These are phyloP conservation scores for Tethea ocularis DNA, from an alignment of 2,888 invertebrate genomes.

Conservation along the genomic window DNA sequence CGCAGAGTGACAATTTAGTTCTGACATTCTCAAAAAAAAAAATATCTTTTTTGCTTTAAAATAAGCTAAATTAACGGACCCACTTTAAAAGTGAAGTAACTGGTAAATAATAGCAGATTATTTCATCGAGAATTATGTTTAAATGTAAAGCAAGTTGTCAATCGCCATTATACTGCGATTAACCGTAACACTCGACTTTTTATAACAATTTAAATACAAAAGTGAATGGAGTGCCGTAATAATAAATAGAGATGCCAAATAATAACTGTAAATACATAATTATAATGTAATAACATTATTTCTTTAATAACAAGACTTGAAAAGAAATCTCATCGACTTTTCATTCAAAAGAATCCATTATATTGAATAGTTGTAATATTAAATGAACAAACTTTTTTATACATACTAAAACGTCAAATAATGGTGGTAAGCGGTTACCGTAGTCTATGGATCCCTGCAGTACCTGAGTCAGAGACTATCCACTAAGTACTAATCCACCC, in stretches of 20 bases:
- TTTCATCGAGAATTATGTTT: background rate
- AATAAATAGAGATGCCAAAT: background rate
- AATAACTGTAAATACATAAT: background rate
- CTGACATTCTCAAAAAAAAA: too few relatives aligned
- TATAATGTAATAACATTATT: background rate
- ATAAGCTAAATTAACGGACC: too few relatives aligned
- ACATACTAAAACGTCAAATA: too few relatives aligned
- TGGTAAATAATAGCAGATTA: background rate
- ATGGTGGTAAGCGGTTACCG: too few relatives aligned
- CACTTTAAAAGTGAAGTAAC: background rate
- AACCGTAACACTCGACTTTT: background rate
- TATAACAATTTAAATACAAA: slow-evolving; percentile 5
- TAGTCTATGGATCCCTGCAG: too few relatives aligned
- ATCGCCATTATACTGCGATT: background rate
- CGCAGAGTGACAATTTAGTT: too few relatives aligned
- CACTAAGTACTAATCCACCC: too few relatives aligned
- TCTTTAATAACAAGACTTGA: background rate
- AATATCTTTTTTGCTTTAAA: too few relatives aligned
- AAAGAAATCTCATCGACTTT: background rate
- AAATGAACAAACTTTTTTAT: too few relatives aligned
- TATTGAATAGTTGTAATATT: too few relatives aligned
- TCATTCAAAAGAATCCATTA: too few relatives aligned
- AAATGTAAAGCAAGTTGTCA: background rate
- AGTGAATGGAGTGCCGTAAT: slow-evolving; percentile 1
- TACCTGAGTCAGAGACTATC: too few relatives aligned